These are phyloP conservation scores for Hypsopygia costalis DNA, from an alignment of 2,888 invertebrate genomes.

Conservation along the genomic window DNA sequence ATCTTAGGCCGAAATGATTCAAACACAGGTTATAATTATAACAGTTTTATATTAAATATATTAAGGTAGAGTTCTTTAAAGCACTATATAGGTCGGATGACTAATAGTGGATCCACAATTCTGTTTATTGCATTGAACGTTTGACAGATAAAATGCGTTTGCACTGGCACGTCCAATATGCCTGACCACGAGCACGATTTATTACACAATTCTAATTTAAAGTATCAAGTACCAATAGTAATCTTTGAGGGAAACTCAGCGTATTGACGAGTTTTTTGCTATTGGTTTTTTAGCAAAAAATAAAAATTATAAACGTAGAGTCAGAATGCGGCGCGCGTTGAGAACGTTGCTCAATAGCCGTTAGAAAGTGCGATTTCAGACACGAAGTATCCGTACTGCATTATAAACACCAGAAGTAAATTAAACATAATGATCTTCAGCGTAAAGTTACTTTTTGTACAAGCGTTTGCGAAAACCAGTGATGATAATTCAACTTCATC, in stretches of 20 bases:
- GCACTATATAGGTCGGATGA: no score
- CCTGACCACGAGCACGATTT: not conserved
- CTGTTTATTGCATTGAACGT: no score
- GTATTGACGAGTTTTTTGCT: slow-evolving; percentile 7
- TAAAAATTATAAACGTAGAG: slow-evolving; percentile 29
- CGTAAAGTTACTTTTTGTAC: slow-evolving; percentile 1
- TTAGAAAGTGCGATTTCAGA: slow-evolving; percentile 64
- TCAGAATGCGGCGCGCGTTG: slow-evolving; percentile 43
- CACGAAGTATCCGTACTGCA: slow-evolving; percentile 51
- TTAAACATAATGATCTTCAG: slow-evolving; percentile 8
- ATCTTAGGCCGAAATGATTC: no score
- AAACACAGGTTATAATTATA: no score
- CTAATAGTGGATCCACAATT: no score
- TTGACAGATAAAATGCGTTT: no score
- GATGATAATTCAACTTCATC: no score
- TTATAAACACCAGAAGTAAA: slow-evolving; percentile 39
- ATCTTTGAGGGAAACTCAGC: not conserved
- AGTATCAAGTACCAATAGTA: not conserved
- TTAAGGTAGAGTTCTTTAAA: no score
- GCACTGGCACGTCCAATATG: no score
- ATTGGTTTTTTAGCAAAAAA: slow-evolving; percentile 26
- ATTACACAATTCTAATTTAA: not conserved
- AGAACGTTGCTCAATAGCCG: slow-evolving; percentile 58
- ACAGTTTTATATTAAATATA: no score
- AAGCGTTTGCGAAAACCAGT: not conserved